Base-by-base conservation (phyloP, 2,797 vertebrate species). In the Neosilurus hyrtlii region DNA sequence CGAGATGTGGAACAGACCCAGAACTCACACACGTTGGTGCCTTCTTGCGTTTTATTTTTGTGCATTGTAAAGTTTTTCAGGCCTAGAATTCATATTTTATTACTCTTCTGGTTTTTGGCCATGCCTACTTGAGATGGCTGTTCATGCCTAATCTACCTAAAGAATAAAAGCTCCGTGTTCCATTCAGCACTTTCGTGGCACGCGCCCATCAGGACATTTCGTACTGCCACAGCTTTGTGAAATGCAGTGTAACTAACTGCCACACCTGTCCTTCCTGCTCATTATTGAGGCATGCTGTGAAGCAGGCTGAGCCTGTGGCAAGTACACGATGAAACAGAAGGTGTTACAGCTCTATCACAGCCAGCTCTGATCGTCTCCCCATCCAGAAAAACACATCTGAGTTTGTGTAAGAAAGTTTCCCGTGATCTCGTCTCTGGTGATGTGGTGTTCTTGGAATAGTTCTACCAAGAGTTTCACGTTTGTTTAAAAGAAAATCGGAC, bases 221-320 rank as follows among this genome's bases (percentile, higher is more conserved):
- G 9, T 57, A 56, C 30, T 22, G 43, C 24, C 66, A 10, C n/a
- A 75, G 15, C 75, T 49, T 77, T 52, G 61, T 11, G 15, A 51
- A 65, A 62, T 65, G 20, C 15, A 26, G 14, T 63, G 24, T 78
- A 10, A 51, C n/a, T 51, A 26, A 3, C 61, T 10, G 6, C 26
- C 52, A 37, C 76, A 70, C 65, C 52, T 52, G 61, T 84, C 49
- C 56, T 2, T 22, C 54, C 54, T 49, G n/a, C 54, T 43, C 43
- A 43, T 81, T 81, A 20, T 71, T 65, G 76, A 74, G 71, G 74
- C 83, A 61, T 84, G 51, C 65, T 22, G 73, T 59, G 18, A 70
- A 83, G 15, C 83, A 75, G 62, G 67, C 49, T 81, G 57, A 54
- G 51, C 77, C 49, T 9, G 81, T 81, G 35, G 35, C 14, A 37